Evolutionary conservation across 1,140 invertebrate species (phyloP), one percentile per base, ranked within the genome.

Genomic region (Cydia amplana): DNA sequence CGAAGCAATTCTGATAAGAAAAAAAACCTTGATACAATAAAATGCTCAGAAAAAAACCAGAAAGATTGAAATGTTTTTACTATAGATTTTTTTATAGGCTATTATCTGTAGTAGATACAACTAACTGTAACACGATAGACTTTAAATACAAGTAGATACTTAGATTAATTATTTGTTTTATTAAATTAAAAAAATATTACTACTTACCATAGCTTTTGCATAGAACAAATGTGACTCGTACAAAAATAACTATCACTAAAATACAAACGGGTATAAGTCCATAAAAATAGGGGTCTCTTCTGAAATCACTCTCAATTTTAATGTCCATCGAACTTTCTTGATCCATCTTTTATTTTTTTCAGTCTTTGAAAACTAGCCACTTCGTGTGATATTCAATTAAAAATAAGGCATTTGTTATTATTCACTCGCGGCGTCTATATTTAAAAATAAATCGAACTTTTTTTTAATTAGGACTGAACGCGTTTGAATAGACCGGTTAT

Each of bases 121-220:
- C n/a, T n/a, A n/a, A n/a, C n/a, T n/a, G n/a, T n/a, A n/a, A n/a
- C n/a, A n/a, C 4, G 32, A 36, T 36, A 36, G 32, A 36, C 28
- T 32, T 32, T 9, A 36, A 36, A 36, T 36, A 40, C 36, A 10
- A 10, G 36, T 40, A 40, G 36, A 10, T 40, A 25, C 25, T 25
- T 25, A 40, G 36, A 40, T 10, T 40, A 10, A 46, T 46, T 46
- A 46, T 46, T 43, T 43, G 40, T 43, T 36, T 36, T 0, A 36
- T 36, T 12, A 14, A 14, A 43, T n/a, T n/a, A 14, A 14, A 46
- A 46, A 46, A 14, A 43, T 10, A 43, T 36, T 9, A 40, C 25
- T n/a, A 70, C 72, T 73, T 73, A 73, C 72, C 49, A 16, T 46
- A 49, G 16, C 25, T 73, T 55, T 73, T 73, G 46, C 49, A 73